A percentile compares a stretch with the other conserved stretches of the same genome.
Evolutionary conservation across 2,113 vertebrate species (phyloP).

Genomic region (Eulemur macaco): DNA sequence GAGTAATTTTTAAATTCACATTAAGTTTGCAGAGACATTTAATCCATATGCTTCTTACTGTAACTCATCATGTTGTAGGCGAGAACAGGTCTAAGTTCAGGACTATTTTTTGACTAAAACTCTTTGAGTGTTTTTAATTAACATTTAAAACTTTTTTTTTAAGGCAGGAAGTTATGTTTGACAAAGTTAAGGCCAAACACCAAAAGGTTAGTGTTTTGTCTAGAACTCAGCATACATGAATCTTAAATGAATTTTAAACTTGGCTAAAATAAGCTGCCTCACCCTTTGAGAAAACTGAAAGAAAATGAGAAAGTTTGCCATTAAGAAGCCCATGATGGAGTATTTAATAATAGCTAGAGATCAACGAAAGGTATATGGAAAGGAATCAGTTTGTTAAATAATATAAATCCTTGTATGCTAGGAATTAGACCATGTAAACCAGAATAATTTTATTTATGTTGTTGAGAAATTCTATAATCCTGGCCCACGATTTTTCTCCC

Average conservation of each 20-base stretch:
- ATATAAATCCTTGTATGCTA: neutral
- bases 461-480: neutral
- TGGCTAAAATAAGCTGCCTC: constrained; percentile 66
- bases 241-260: constrained; percentile 74
- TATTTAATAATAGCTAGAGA: constrained; percentile 26
- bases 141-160: constrained; percentile 79
- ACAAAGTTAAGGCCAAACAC: constrained; percentile 81
- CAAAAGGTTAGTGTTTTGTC: constrained; percentile 82
- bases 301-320: constrained; percentile 41
- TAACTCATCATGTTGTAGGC: constrained; percentile 75
- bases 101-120: constrained; percentile 78
- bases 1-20: constrained; percentile 71
- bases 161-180: constrained; percentile 76
- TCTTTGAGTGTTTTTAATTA: constrained; percentile 79
- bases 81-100: constrained; percentile 76
- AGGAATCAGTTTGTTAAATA: neutral
- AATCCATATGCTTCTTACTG: constrained; percentile 76
- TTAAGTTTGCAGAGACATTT: constrained; percentile 75
- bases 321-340: neutral
- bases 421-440: neutral
- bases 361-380: neutral
- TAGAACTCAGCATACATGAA: constrained; percentile 79
- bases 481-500: neutral
- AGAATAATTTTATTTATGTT: neutral
- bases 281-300: constrained; percentile 39